Base-by-base conservation (phyloP, 2,888 invertebrate genomes). In the Chalcosyrphus nemorum region DNA sequence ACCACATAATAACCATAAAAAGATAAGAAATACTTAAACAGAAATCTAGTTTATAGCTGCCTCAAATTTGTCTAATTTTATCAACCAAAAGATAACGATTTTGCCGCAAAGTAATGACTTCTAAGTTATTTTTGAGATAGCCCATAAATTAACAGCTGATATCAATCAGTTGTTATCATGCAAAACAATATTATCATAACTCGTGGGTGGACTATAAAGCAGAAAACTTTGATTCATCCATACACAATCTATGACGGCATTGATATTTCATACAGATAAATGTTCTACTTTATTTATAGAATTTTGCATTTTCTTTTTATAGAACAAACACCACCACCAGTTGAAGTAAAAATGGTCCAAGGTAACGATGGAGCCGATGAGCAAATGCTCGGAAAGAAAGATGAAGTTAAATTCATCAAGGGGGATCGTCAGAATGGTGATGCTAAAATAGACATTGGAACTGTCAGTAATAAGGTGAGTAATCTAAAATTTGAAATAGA, bases 391-490 rank as follows among this genome's bases (percentile, higher is more conserved):
- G 89, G 89, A 9, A 92, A 93, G 9, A 93, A 94, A 27, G 93
- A 94, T 0, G 94, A 96, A 92, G 95, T 96, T 1, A 96, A 96
- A 91, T 96, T 95, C 87, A 94, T 95, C 57, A 93, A 94, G 11
- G 95, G 94, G 1, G 94, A 94, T 89, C 91, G 95, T 86, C 93
- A 95, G 89, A 97, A 97, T 93, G 97, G 97, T 1, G 97, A 97
- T 90, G 96, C 97, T 0, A 97, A 97, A 92, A 95, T 97, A 81
- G 96, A 97, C 89, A 95, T 97, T 68, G 95, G 95, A 87, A 93
- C 93, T 65, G 92, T 93, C 43, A 93, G 94, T 86, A 89, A 87
- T 61, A 92, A 92, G 91, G 94, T 94, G 87, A 87, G 87, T 82
- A 0, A 13, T 29, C 4, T 24, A 43, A 15, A 13, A 38, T 32